Percentiles rank a stretch among this genome's conserved stretches.
phyloP scores from a whole-genome alignment of 1,140 invertebrate species.

The Octopus bimaculoides region DNA sequence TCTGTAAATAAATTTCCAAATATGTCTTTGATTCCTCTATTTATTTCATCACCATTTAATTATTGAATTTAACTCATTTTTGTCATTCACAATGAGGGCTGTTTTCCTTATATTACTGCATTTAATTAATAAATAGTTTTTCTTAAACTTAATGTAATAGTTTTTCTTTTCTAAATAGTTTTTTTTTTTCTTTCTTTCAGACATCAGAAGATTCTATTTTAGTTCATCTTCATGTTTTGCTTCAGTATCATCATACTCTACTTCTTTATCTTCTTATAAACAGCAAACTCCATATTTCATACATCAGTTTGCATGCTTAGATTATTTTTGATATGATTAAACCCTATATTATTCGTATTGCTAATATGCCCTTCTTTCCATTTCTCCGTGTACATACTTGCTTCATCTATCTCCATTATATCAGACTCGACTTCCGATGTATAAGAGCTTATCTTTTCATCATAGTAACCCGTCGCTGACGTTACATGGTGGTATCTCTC shows the following conservation, averaged over 20 bases:
- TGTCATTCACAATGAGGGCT: no score
- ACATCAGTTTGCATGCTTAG: conserved; percentile 1
- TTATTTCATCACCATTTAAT: no score
- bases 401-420: not conserved
- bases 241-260: no score
- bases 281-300: not conserved
- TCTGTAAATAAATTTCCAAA: no score
- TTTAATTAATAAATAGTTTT: no score
- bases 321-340: conserved; percentile 8
- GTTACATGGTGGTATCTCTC: not conserved
- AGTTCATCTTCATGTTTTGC: no score
- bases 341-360: conserved; percentile 1
- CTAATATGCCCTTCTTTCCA: conserved; percentile 1
- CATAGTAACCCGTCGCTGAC: not conserved
- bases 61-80: no score
- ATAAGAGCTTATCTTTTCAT: conserved; percentile 1
- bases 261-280: no score
- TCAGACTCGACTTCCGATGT: conserved; percentile 3
- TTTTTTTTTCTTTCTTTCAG: not conserved
- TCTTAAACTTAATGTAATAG: no score
- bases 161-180: not conserved
- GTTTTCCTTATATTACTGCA: no score
- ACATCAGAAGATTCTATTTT: not conserved
- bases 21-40: no score
- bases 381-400: not conserved